Conservation (phyloP, 2,797 vertebrate species). For the Spinus pinus region DNA sequence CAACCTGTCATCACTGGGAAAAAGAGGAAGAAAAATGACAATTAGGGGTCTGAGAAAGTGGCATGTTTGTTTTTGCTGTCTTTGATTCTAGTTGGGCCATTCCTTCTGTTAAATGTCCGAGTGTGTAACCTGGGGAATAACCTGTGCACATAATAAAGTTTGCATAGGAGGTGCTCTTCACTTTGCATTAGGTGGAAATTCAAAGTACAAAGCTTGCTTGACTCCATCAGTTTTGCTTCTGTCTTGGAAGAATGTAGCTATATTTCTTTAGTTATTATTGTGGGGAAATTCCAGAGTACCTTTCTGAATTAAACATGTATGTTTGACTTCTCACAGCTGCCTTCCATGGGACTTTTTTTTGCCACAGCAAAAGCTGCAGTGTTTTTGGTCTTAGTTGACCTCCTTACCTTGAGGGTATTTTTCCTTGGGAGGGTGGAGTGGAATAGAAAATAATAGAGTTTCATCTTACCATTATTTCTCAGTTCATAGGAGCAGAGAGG, state of each 20-base stretch:
- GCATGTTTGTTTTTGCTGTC: neutral
- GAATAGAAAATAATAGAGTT: neutral
- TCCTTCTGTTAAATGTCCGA: neutral
- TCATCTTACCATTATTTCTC: neutral
- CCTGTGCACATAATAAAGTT: neutral
- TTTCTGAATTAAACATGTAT: neutral
- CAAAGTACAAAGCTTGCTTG: neutral
- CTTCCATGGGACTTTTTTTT: neutral
- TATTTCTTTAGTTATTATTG: neutral
- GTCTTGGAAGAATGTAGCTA: neutral
- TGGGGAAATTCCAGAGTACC: neutral
- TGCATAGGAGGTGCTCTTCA: neutral
- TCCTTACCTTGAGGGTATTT: neutral
- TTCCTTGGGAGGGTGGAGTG: neutral
- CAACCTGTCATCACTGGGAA: neutral
- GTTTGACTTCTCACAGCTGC: neutral
- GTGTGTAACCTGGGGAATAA: neutral
- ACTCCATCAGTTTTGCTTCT: neutral
- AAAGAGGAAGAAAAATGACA: neutral
- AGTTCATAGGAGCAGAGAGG: neutral
- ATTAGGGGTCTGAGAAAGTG: neutral
- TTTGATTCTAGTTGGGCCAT: neutral
- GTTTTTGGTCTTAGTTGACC: neutral
- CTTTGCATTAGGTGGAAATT: neutral
- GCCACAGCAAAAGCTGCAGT: neutral